A percentile compares a stretch with the other conserved stretches of the same genome.
phyloP scores from a whole-genome alignment of 1,140 invertebrate species.

The Macrobrachium rosenbergii region DNA sequence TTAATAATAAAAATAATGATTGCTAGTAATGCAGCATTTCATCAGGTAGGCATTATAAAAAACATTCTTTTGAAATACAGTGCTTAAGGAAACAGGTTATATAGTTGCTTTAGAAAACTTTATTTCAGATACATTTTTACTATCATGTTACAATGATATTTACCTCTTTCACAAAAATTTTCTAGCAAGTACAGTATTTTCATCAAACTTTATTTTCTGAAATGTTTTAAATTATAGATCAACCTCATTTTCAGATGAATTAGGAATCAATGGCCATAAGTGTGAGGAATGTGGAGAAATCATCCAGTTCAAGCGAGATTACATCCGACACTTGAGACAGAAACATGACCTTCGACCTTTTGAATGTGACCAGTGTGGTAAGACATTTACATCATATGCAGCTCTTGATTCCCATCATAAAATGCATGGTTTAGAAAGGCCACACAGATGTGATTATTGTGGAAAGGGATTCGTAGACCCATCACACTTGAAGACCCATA shows the following conservation, averaged over 20 bases:
- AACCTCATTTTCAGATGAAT: constrained; percentile 25
- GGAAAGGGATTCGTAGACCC: constrained; percentile 54
- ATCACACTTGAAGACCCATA: constrained; percentile 56
- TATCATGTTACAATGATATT: too few relatives aligned
- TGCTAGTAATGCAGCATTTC: too few relatives aligned
- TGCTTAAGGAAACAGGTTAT: too few relatives aligned
- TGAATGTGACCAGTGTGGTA: constrained; percentile 77
- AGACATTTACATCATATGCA: constrained; percentile 79
- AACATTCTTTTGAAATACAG: too few relatives aligned
- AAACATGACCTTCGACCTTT: constrained; percentile 70
- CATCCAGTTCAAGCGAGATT: constrained; percentile 62
- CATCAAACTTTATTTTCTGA: too few relatives aligned
- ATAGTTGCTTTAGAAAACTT: too few relatives aligned
- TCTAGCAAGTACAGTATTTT: too few relatives aligned
- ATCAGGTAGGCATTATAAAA: too few relatives aligned
- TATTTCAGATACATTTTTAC: too few relatives aligned
- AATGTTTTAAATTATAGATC: too few relatives aligned
- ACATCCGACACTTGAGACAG: constrained; percentile 58
- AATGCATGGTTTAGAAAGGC: constrained; percentile 67
- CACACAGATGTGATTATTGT: constrained; percentile 60
- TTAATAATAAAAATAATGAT: too few relatives aligned
- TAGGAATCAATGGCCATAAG: constrained; percentile 44
- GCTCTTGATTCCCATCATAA: constrained; percentile 76
- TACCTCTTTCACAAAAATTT: too few relatives aligned
- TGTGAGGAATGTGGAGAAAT: constrained; percentile 65